Evolutionary conservation across 1,140 invertebrate species (phyloP).

Genomic region (Cherax quadricarinatus): DNA sequence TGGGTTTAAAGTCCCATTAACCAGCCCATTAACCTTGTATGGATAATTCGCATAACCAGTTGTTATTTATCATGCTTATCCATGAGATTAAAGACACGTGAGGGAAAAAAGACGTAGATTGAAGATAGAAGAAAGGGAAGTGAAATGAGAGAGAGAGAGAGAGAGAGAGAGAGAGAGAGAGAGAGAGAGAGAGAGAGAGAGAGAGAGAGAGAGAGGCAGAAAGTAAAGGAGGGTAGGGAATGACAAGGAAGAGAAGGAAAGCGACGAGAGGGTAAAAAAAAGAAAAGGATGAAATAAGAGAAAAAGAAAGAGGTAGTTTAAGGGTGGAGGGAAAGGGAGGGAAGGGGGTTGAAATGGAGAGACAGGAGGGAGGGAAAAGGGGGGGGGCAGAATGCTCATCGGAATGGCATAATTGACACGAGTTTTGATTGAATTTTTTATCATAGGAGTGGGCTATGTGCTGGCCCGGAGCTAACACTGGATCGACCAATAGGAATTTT

Average conservation of each 20-base stretch:
- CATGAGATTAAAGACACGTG: too few relatives aligned
- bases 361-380: background rate
- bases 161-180: too few relatives aligned
- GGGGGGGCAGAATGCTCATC: constrained; percentile 18
- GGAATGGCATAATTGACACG: constrained; percentile 40
- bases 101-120: too few relatives aligned
- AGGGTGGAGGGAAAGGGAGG: background rate
- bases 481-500: constrained; percentile 24
- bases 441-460: constrained; percentile 31
- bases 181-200: background rate
- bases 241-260: background rate
- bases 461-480: constrained; percentile 23
- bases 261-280: background rate
- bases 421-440: constrained; percentile 54
- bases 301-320: background rate
- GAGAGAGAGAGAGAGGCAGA: background rate
- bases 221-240: background rate
- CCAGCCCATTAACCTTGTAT: too few relatives aligned
- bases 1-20: too few relatives aligned
- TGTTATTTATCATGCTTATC: too few relatives aligned
- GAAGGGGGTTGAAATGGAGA: background rate
- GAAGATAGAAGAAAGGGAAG: too few relatives aligned
- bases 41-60: too few relatives aligned
- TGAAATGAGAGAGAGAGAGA: too few relatives aligned
- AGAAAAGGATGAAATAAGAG: background rate